A percentile compares a stretch with the other conserved stretches of the same genome.
Evolutionary conservation across 2,888 invertebrate genomes (phyloP).

Genomic region (Yponomeuta cagnagella): DNA sequence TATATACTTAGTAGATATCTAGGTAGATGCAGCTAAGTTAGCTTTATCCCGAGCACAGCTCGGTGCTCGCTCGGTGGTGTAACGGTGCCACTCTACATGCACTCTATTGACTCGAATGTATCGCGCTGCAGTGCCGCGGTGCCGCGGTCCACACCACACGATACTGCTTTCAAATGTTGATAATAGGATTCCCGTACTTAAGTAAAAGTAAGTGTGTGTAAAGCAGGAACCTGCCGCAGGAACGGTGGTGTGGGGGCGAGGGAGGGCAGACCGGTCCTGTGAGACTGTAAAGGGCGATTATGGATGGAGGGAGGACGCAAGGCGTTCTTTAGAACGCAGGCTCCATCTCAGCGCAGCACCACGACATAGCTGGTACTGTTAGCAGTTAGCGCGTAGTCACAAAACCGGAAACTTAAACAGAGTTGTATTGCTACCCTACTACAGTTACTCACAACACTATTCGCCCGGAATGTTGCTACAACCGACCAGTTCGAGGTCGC

Average conservation of each 20-base stretch:
- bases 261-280: conserved; percentile 36
- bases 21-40: neutral
- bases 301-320: conserved; percentile 18
- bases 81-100: neutral
- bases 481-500: neutral
- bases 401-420: neutral
- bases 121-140: neutral
- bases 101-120: neutral
- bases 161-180: neutral
- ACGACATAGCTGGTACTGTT: neutral
- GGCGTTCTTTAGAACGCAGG: conserved; percentile 36
- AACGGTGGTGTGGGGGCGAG: conserved; percentile 22
- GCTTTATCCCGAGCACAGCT: neutral
- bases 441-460: neutral
- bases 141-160: neutral
- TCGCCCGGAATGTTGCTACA: neutral
- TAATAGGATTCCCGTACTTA: neutral
- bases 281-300: too few species aligned
- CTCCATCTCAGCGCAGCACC: neutral
- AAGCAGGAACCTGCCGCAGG: conserved; percentile 20
- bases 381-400: neutral
- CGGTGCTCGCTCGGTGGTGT: neutral
- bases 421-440: neutral
- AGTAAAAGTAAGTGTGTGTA: conserved; percentile 13
- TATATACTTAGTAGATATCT: neutral